Evolutionary conservation across 2,888 invertebrate genomes (phyloP).

Genomic region (Agrochola macilenta): DNA sequence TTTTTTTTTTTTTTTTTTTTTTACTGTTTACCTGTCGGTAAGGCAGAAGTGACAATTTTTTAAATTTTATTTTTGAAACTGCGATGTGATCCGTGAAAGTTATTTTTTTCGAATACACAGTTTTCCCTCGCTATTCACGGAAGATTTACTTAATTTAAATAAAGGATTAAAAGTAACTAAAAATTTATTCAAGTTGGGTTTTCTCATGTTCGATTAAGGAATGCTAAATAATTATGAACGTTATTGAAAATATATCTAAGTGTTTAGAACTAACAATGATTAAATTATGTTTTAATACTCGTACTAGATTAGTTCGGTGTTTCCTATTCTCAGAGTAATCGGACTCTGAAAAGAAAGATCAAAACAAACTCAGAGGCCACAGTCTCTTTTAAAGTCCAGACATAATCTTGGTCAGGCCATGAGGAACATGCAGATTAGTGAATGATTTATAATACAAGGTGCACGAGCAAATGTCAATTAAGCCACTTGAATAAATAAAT

Average conservation of each 20-base stretch:
- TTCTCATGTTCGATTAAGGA: neutral
- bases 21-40: neutral
- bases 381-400: neutral
- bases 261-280: neutral
- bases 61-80: too few relatives aligned
- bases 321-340: too few relatives aligned
- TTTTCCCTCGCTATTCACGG: conserved; percentile 19
- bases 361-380: neutral
- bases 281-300: neutral
- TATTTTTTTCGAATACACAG: neutral
- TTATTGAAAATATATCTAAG: neutral
- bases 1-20: neutral
- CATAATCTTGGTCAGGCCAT: neutral
- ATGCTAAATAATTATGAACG: neutral
- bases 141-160: neutral
- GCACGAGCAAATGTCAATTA: neutral
- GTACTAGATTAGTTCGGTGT: neutral
- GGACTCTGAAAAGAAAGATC: neutral
- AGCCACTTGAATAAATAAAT: neutral
- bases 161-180: neutral
- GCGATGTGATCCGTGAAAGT: conserved; percentile 4
- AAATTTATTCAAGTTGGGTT: too few relatives aligned
- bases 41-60: too few relatives aligned
- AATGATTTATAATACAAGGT: neutral
- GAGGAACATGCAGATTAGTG: neutral